Conservation (phyloP, 2,888 invertebrate species). For the Blomia tropicalis region DNA sequence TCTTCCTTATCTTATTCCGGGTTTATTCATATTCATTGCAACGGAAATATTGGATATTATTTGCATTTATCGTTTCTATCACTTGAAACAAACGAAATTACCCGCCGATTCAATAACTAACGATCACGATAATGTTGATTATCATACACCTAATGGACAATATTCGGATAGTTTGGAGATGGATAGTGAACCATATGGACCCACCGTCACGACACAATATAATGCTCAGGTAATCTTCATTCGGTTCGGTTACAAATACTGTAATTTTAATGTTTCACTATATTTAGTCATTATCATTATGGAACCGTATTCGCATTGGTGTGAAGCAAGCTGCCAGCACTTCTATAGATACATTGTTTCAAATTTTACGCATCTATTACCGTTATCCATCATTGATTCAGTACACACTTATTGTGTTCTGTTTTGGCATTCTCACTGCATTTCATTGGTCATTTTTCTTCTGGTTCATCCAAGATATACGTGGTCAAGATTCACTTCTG, state of each 20-base stretch:
- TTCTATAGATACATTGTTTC: background rate
- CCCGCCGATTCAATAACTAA: too few relatives aligned
- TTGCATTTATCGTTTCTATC: slow-evolving; percentile 5
- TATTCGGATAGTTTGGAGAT: background rate
- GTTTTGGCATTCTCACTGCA: slow-evolving; percentile 29
- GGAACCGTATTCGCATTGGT: background rate
- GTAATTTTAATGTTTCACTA: background rate
- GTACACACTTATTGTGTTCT: slow-evolving; percentile 24
- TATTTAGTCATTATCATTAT: background rate
- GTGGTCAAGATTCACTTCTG: slow-evolving; percentile 25
- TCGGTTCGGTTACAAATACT: background rate
- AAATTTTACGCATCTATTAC: slow-evolving; percentile 3
- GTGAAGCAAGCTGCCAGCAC: background rate
- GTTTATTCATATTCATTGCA: slow-evolving; percentile 22
- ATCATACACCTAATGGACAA: background rate
- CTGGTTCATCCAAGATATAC: slow-evolving; percentile 26
- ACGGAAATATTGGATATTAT: slow-evolving; percentile 17
- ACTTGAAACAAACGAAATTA: too few relatives aligned
- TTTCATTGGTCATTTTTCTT: slow-evolving; percentile 30
- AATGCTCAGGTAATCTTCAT: background rate
- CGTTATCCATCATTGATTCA: slow-evolving; percentile 22
- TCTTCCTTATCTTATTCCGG: slow-evolving; percentile 20
- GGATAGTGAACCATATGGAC: background rate
- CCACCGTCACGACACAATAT: background rate
- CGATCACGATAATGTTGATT: background rate